These are phyloP conservation scores for Conops quadrifasciatus DNA, from an alignment of 2,888 invertebrate genomes.

Conservation along the genomic window DNA sequence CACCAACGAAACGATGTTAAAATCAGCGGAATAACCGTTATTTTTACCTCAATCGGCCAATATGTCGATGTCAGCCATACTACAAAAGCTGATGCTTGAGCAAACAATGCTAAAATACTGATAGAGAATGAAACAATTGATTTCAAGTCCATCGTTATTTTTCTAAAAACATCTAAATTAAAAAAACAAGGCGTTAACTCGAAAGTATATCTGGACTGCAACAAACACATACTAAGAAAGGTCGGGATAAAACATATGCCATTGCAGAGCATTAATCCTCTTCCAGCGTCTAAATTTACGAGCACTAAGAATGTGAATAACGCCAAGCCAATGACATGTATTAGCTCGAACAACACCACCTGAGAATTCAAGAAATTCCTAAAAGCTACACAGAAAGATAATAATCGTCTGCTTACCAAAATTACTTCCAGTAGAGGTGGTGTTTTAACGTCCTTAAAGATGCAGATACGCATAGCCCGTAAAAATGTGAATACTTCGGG, in stretches of 20 bases:
- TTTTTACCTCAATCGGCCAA: conserved; percentile 67
- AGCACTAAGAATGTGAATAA: conserved; percentile 79
- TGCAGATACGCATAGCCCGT: conserved; percentile 74
- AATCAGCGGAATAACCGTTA: conserved; percentile 71
- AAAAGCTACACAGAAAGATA: neutral
- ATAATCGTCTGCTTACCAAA: conserved; percentile 65
- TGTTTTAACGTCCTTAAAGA: conserved; percentile 75
- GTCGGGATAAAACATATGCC: conserved; percentile 84
- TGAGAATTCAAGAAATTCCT: conserved; percentile 51
- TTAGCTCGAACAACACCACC: conserved; percentile 77
- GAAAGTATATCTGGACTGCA: neutral
- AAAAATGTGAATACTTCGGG: conserved; percentile 81
- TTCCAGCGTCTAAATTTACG: conserved; percentile 82
- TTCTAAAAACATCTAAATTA: conserved; percentile 53
- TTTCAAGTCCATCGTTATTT: conserved; percentile 52
- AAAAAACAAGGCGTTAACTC: neutral
- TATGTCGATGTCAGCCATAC: conserved; percentile 73
- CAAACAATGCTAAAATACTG: conserved; percentile 68
- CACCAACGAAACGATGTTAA: conserved; percentile 84
- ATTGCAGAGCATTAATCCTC: conserved; percentile 85
- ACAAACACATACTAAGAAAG: conserved; percentile 69
- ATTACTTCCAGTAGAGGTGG: conserved; percentile 70
- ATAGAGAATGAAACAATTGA: conserved; percentile 48
- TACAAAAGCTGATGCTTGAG: conserved; percentile 74
- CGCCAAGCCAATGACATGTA: conserved; percentile 81